phyloP scores from a whole-genome alignment of 2,113 vertebrate genomes.

The Trachemys scripta region DNA sequence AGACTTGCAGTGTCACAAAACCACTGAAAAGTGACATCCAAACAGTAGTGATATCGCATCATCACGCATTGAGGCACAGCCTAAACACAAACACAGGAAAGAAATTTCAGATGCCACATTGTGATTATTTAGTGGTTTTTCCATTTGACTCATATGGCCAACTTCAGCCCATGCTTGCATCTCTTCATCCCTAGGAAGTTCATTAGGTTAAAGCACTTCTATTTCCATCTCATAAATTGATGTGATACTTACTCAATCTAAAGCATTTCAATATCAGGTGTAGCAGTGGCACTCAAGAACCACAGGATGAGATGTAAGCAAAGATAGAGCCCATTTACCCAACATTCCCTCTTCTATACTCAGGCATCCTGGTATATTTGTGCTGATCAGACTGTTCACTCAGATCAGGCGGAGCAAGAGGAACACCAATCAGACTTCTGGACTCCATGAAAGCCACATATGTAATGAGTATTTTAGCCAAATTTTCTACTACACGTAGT shows the following conservation, averaged over 20 bases:
- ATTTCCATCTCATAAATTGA: background rate
- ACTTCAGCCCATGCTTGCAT: background rate
- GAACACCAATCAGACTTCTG: background rate
- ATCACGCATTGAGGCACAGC: background rate
- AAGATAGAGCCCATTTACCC: background rate
- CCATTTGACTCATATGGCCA: rapidly evolving
- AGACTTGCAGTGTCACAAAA: rapidly evolving
- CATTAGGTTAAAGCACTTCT: background rate
- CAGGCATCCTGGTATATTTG: rapidly evolving
- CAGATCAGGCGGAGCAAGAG: background rate
- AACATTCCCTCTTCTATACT: background rate
- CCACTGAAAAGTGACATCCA: rapidly evolving
- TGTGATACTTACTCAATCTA: background rate
- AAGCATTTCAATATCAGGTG: background rate
- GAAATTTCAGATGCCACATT: background rate
- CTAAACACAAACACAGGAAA: background rate
- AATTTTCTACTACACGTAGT: background rate
- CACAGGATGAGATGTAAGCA: background rate
- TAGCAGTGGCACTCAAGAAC: background rate
- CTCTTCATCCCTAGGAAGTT: background rate
- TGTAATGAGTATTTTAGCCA: background rate
- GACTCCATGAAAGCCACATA: rapidly evolving
- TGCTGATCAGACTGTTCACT: background rate
- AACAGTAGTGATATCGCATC: rapidly evolving
- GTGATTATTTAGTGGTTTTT: background rate